phyloP scores from a whole-genome alignment of 2,888 invertebrate genomes.

The Thelaira solivaga region DNA sequence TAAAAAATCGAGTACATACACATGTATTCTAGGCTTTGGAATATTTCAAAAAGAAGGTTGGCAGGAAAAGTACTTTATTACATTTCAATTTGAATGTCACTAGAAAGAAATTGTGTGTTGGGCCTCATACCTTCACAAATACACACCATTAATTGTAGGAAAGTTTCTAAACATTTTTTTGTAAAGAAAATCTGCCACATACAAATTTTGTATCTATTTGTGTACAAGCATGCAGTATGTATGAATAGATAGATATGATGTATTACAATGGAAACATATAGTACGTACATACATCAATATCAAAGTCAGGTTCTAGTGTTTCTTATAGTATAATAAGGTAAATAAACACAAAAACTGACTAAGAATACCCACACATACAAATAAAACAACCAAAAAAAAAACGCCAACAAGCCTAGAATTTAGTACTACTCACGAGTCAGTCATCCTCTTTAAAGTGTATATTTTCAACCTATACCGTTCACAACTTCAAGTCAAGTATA shows the following conservation, averaged over 20 bases:
- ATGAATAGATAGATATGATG: no score
- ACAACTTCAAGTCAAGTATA: conserved; percentile 54
- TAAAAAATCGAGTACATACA: no score
- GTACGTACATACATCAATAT: conserved; percentile 61
- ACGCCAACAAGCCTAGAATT: conserved; percentile 27
- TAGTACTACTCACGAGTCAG: not conserved
- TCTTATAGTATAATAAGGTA: no score
- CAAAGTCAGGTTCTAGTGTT: conserved; percentile 53
- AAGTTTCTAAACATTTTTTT: not conserved
- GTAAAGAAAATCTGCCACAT: not conserved
- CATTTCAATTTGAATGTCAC: no score
- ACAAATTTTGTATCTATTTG: not conserved
- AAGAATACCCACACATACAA: not conserved
- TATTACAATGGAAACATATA: conserved; percentile 27
- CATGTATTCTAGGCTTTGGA: no score
- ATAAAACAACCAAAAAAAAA: not conserved
- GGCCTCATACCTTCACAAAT: not conserved
- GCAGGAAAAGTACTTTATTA: no score
- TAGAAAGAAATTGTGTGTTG: no score
- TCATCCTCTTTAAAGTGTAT: conserved; percentile 23
- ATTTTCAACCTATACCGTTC: conserved; percentile 16
- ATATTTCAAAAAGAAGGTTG: no score
- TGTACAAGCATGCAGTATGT: no score
- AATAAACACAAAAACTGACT: not conserved
- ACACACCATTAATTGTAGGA: no score